Base-by-base conservation (phyloP, 2,113 vertebrate genomes). In the Bubo blakistoni region DNA sequence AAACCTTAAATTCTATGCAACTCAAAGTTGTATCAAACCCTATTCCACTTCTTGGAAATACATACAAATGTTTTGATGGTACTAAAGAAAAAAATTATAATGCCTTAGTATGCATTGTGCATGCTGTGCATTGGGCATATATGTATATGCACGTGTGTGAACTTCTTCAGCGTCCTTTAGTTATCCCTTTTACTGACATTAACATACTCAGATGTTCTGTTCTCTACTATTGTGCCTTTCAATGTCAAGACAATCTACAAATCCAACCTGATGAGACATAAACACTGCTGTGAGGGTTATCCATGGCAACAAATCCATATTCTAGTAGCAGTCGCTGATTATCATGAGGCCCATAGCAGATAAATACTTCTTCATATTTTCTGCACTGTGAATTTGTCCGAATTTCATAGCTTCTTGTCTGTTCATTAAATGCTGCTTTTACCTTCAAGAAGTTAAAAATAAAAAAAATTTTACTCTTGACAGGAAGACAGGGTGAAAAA, bases 331-430 rank as follows among this genome's bases (percentile, higher is more conserved):
- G 98, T 13, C 98, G 98, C 87, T 99, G 99, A 93, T 98, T 99
- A 52, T 99, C 99, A 29, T 99, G 99, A 80, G 98, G 98, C 11
- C 99, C 99, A 6, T 99, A 99, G 97, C 98, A 99, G 86, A 99
- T 99, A 94, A 99, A 99, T 9, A 98, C 98, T 97, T 99, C 98
- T 77, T 98, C 88, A 5, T 98, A 94, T 80, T 97, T 97, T 29
- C 10, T 96, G 17, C 97, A 99, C 18, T 74, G 84, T 1, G 97
- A 96, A 13, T 97, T 89, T 7, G 98, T 98, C 87, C 91, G 47
- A 58, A 99, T 98, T 95, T 99, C 99, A 5, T 99, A 99, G 69
- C 98, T 98, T 76, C 94, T 95, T 1, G 95, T 98, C 59, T 82
- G 82, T 44, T 98, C 93, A n/a, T 98, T 99, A 94, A 99, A 99